phyloP scores from a whole-genome alignment of 2,888 invertebrate genomes.

The Ophraella communa region DNA sequence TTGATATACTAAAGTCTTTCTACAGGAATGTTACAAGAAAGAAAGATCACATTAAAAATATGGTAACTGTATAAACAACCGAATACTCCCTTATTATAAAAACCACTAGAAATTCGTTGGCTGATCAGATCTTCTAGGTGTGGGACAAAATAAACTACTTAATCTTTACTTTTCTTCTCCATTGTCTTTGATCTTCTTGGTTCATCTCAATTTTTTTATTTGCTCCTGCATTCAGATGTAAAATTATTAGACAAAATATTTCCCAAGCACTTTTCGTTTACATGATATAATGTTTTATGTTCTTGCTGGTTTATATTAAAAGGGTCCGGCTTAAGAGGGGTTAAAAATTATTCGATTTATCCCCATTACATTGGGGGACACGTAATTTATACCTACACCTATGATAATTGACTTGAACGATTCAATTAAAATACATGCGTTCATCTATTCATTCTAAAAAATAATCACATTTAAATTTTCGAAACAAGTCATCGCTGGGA shows the following conservation, averaged over 20 bases:
- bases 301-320: background rate
- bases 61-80: background rate
- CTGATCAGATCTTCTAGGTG: background rate
- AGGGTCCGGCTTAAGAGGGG: slow-evolving; percentile 10
- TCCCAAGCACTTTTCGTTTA: too few relatives aligned
- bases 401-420: slow-evolving; percentile 46
- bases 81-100: background rate
- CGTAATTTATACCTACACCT: slow-evolving; percentile 24
- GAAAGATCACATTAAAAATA: slow-evolving; percentile 10
- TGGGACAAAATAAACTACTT: background rate
- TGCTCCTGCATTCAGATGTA: too few relatives aligned
- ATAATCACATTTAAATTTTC: slow-evolving; percentile 28
- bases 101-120: background rate
- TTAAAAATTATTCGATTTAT: slow-evolving; percentile 30
- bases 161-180: background rate
- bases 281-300: too few relatives aligned
- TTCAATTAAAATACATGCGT: slow-evolving; percentile 35
- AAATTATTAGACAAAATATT: too few relatives aligned
- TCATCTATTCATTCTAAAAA: slow-evolving; percentile 25
- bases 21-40: slow-evolving; percentile 12
- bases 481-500: slow-evolving; percentile 22
- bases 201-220: too few relatives aligned
- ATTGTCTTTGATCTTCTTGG: too few relatives aligned
- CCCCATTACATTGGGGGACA: background rate
- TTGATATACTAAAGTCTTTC: background rate